phyloP scores from a whole-genome alignment of 2,888 invertebrate species.

The Drymonia ruficornis region DNA sequence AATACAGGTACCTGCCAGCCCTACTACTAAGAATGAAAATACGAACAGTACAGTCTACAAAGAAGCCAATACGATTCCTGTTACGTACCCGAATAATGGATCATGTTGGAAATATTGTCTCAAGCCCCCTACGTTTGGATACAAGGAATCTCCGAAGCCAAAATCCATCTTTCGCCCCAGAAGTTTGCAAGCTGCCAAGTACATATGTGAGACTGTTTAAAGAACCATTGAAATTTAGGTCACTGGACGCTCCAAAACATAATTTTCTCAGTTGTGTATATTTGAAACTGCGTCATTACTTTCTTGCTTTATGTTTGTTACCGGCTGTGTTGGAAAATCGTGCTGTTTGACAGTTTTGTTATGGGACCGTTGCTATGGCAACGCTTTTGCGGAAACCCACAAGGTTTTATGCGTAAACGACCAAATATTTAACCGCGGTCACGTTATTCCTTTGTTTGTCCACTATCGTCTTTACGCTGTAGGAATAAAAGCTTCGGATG shows the following conservation, averaged over 20 bases:
- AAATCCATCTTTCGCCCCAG: conserved; percentile 71
- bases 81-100: conserved; percentile 66
- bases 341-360: conserved; percentile 73
- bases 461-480: conserved; percentile 36
- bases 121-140: conserved; percentile 70
- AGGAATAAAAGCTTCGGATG: conserved; percentile 23
- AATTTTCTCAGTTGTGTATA: conserved; percentile 50
- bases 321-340: conserved; percentile 54
- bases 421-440: conserved; percentile 27
- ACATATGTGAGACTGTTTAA: conserved; percentile 44
- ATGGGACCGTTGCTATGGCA: conserved; percentile 58
- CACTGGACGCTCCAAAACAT: conserved; percentile 63
- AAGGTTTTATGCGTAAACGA: conserved; percentile 37
- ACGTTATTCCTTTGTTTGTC: conserved; percentile 8
- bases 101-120: conserved; percentile 67
- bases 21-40: too few relatives aligned
- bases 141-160: conserved; percentile 71
- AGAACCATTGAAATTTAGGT: conserved; percentile 42
- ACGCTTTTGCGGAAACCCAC: conserved; percentile 50
- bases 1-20: too few relatives aligned
- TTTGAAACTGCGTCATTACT: conserved; percentile 62
- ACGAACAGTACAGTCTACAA: too few relatives aligned
- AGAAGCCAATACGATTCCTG: not conserved
- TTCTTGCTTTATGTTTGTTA: conserved; percentile 37
- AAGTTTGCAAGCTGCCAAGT: conserved; percentile 50